A percentile compares a stretch with the other conserved stretches of the same genome.
Evolutionary conservation across 2,113 vertebrate species (phyloP).

Genomic region (Mustela lutreola): DNA sequence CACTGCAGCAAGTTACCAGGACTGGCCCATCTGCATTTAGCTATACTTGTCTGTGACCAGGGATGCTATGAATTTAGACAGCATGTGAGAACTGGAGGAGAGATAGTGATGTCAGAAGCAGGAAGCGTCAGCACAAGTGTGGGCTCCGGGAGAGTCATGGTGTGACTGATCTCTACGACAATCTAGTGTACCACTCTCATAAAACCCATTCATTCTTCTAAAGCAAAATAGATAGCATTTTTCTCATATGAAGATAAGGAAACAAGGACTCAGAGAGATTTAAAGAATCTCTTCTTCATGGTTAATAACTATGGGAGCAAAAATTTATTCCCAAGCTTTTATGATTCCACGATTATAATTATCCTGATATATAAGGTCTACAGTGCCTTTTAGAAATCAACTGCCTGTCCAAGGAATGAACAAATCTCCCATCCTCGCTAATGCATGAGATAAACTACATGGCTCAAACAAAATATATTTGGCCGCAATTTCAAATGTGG

Average conservation of each 20-base stretch:
- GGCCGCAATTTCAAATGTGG: background rate
- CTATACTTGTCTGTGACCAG: too few relatives aligned
- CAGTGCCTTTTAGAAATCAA: background rate
- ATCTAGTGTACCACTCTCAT: accelerated
- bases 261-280: background rate
- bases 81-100: accelerated
- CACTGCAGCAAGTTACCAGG: accelerated
- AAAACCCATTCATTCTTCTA: background rate
- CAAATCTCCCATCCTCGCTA: background rate
- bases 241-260: background rate
- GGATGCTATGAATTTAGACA: accelerated
- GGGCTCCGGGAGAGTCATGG: background rate
- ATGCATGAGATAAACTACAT: too few relatives aligned
- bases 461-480: too few relatives aligned
- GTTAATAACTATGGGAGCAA: background rate
- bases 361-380: background rate
- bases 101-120: too few relatives aligned
- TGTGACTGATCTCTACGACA: accelerated
- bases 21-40: accelerated
- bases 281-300: background rate
- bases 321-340: background rate
- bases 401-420: background rate
- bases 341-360: background rate
- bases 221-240: background rate
- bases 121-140: accelerated